Evolutionary conservation across 2,113 vertebrate species (phyloP).

Genomic region (Cheirogaleus medius): DNA sequence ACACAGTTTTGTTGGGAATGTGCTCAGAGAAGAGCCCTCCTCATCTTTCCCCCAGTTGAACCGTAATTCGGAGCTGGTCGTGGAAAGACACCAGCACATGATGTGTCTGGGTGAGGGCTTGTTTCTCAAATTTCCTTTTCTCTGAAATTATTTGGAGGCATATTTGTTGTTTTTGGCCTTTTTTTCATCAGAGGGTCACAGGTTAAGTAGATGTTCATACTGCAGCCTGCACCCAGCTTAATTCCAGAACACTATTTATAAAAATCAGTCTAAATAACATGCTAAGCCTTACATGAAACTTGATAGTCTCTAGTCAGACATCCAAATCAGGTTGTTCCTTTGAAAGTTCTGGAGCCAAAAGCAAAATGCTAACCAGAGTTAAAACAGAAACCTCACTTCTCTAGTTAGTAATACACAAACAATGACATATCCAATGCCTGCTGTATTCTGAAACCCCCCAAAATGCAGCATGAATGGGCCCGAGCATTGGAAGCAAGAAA

Average conservation of each 20-base stretch:
- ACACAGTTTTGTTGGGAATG: not conserved
- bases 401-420: not conserved
- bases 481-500: not conserved
- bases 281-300: not conserved
- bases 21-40: not conserved
- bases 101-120: not conserved
- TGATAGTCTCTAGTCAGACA: not conserved
- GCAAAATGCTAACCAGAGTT: constrained; percentile 14
- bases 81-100: not conserved
- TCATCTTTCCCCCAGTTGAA: not conserved
- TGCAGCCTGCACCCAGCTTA: not conserved
- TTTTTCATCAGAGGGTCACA: not conserved
- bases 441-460: not conserved
- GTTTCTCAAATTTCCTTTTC: not conserved
- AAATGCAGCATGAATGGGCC: not conserved
- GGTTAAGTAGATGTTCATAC: not conserved
- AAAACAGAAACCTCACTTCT: constrained; percentile 23
- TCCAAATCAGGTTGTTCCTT: constrained; percentile 14
- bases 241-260: not conserved
- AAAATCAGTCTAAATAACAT: not conserved
- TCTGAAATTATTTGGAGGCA: not conserved
- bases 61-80: not conserved
- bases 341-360: constrained; percentile 27
- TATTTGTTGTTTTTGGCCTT: not conserved
- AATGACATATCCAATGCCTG: not conserved